Conservation (phyloP, 2,888 invertebrate genomes). For the Epistrophe eligans region DNA sequence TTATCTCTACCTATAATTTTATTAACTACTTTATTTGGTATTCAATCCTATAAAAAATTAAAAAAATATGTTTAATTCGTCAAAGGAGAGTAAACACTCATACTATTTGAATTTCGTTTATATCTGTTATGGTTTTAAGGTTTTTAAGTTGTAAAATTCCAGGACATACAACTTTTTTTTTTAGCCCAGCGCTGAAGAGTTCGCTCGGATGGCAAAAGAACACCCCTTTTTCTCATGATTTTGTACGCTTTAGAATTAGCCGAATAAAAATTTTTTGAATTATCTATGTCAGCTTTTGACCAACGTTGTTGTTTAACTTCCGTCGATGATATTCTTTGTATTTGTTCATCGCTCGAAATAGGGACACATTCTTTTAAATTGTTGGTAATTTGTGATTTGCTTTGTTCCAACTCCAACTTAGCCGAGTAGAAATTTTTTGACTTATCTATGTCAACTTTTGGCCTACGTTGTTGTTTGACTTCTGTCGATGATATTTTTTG, state of each 20-base stretch:
- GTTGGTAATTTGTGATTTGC: background rate
- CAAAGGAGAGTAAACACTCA: background rate
- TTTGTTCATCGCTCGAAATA: background rate
- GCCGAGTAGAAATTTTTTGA: background rate
- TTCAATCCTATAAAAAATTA: background rate
- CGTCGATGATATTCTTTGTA: background rate
- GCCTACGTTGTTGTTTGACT: background rate
- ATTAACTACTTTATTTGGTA: too few species aligned
- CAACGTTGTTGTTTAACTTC: background rate
- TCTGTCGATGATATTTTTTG: background rate
- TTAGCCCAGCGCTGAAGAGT: background rate
- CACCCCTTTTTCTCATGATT: background rate
- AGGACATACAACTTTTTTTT: background rate
- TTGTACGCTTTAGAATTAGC: background rate
- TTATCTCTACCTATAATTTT: too few species aligned
- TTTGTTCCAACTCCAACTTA: background rate
- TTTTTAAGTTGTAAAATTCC: background rate
- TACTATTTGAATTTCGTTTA: background rate
- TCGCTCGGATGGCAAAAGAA: background rate
- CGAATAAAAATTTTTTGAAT: background rate
- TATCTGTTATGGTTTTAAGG: background rate
- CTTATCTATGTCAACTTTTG: background rate
- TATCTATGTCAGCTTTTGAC: background rate
- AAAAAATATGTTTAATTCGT: background rate
- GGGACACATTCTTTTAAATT: background rate